These are phyloP conservation scores for Hyposmocoma kahamanoa DNA, from an alignment of 1,140 invertebrate genomes.

Conservation along the genomic window DNA sequence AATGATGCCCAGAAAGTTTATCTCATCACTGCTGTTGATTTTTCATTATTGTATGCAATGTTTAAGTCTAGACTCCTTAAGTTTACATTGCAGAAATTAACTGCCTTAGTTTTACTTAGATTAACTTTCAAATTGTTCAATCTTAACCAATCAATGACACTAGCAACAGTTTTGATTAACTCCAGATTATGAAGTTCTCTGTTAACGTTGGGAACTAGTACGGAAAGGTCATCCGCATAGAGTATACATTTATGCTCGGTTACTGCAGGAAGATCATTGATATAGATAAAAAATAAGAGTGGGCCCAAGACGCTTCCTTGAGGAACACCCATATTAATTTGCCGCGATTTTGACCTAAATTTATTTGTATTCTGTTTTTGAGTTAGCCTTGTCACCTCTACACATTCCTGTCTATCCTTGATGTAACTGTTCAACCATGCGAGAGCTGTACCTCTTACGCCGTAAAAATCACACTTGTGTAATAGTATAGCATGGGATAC, in stretches of 20 bases:
- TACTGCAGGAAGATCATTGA: conserved; percentile 3
- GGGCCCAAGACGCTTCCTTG: conserved; percentile 7
- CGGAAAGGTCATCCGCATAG: conserved; percentile 13
- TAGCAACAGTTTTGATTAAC: background rate
- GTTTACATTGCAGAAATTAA: no score
- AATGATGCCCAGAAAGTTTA: no score
- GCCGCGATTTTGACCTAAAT: background rate
- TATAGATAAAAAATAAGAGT: conserved; percentile 5
- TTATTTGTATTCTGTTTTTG: background rate
- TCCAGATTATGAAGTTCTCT: background rate
- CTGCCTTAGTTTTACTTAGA: conserved; percentile 3
- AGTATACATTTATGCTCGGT: background rate
- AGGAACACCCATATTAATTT: background rate
- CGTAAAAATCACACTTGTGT: background rate
- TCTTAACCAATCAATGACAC: conserved; percentile 2
- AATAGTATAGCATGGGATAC: conserved; percentile 6
- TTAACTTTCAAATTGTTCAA: conserved; percentile 5
- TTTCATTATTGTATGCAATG: no score
- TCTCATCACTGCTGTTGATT: no score
- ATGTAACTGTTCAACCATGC: conserved; percentile 2
- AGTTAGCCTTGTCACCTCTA: background rate
- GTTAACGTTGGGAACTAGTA: no score
- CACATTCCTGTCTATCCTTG: background rate
- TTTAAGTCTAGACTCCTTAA: no score
- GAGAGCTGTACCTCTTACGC: conserved; percentile 2